Conservation (phyloP, 2,797 vertebrate species). For the Pampus argenteus region DNA sequence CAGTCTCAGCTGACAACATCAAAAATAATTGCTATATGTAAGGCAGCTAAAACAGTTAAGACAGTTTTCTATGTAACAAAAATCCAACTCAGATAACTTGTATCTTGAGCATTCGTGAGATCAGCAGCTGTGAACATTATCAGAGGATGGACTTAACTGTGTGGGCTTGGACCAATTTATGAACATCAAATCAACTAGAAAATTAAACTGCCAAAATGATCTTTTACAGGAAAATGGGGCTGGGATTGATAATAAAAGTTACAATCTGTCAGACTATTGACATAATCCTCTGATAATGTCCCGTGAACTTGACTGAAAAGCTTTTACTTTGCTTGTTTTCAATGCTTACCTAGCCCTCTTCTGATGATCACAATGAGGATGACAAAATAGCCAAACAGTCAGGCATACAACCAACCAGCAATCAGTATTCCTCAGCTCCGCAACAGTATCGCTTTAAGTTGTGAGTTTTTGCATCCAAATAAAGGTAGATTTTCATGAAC, state of each 20-base stretch:
- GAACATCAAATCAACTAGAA: slow-evolving; percentile 47
- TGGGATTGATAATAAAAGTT: slow-evolving; percentile 41
- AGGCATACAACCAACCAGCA: slow-evolving; percentile 79
- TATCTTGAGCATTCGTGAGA: slow-evolving; percentile 52
- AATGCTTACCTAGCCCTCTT: slow-evolving; percentile 64
- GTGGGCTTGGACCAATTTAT: slow-evolving; percentile 47
- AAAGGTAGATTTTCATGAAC: slow-evolving; percentile 85
- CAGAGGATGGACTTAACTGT: slow-evolving; percentile 57
- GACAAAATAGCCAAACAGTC: slow-evolving; percentile 64
- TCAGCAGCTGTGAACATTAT: slow-evolving; percentile 65
- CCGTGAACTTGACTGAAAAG: slow-evolving; percentile 50
- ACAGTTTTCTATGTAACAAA: slow-evolving; percentile 74
- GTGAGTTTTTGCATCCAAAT: slow-evolving; percentile 87
- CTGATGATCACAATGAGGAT: slow-evolving; percentile 57
- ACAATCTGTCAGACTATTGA: slow-evolving; percentile 29
- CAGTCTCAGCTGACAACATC: slow-evolving; percentile 70
- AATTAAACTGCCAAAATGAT: slow-evolving; percentile 67
- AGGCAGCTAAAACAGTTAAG: slow-evolving; percentile 82
- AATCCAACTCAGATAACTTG: slow-evolving; percentile 52
- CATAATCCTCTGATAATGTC: slow-evolving; percentile 71
- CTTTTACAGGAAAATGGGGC: slow-evolving; percentile 25
- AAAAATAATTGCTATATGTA: slow-evolving; percentile 78
- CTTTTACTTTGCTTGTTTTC: slow-evolving; percentile 72
- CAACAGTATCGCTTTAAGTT: slow-evolving; percentile 83
- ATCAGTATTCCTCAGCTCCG: slow-evolving; percentile 79